Evolutionary conservation across 2,888 invertebrate genomes (phyloP).

Genomic region (Agrotis segetum): DNA sequence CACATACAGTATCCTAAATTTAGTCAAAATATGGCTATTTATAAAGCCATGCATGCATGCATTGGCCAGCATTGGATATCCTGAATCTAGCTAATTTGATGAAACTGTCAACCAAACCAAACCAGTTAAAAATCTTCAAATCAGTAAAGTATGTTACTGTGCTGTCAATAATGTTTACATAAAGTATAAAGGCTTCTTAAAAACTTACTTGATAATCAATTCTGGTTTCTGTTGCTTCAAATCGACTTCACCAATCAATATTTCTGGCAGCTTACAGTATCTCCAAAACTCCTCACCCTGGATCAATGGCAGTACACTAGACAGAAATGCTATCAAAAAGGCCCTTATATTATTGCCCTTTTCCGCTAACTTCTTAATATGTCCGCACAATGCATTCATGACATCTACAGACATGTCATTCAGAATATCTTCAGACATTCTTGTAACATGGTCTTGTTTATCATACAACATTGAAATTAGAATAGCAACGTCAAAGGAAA

Average conservation of each 20-base stretch:
- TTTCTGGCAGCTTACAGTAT: slow-evolving; percentile 90
- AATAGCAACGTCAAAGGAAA: slow-evolving; percentile 91
- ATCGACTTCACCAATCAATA: slow-evolving; percentile 91
- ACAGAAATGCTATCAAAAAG: slow-evolving; percentile 91
- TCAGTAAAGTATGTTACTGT: not conserved
- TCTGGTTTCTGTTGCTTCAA: slow-evolving; percentile 90
- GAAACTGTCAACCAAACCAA: not conserved
- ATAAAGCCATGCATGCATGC: no score
- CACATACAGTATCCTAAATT: no score
- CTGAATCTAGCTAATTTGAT: not conserved
- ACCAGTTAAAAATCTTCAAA: not conserved
- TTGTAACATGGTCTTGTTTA: slow-evolving; percentile 89
- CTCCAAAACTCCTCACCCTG: slow-evolving; percentile 86
- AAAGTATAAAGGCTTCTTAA: slow-evolving; percentile 26
- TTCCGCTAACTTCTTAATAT: slow-evolving; percentile 89
- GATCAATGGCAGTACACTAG: slow-evolving; percentile 87
- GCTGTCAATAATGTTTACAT: not conserved
- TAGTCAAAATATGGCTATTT: no score
- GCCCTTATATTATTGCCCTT: slow-evolving; percentile 90
- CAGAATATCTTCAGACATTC: slow-evolving; percentile 89
- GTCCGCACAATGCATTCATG: slow-evolving; percentile 79
- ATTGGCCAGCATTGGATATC: no score
- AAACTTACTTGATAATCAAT: slow-evolving; percentile 90
- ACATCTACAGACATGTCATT: slow-evolving; percentile 83
- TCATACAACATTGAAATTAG: slow-evolving; percentile 94